These are phyloP conservation scores for Brachypteracias leptosomus DNA, from an alignment of 2,113 vertebrate species.

Conservation along the genomic window DNA sequence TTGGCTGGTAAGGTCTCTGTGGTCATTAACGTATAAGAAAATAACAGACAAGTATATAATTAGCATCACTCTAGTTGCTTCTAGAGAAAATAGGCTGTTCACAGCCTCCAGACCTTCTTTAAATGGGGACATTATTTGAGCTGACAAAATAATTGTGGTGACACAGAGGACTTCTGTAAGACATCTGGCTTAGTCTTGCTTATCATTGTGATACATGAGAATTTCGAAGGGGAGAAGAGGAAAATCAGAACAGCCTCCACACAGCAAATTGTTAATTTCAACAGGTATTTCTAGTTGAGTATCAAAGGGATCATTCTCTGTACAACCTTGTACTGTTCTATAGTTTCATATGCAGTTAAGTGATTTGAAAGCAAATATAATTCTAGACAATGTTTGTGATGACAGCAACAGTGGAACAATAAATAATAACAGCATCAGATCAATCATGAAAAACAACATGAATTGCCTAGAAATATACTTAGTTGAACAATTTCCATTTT, in stretches of 20 bases:
- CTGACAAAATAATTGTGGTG: not conserved
- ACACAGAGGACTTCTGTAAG: not conserved
- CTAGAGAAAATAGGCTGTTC: conserved; percentile 3
- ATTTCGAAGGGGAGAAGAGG: not conserved
- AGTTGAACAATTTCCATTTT: not conserved
- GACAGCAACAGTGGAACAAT: not conserved
- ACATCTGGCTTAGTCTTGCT: not conserved
- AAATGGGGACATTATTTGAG: not conserved
- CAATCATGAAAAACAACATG: not conserved
- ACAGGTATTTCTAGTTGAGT: not conserved
- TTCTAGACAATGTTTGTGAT: not conserved
- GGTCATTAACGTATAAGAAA: conserved; percentile 1
- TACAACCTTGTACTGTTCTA: not conserved
- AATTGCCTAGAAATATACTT: not conserved
- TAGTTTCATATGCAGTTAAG: not conserved
- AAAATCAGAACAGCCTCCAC: not conserved
- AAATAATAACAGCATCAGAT: not conserved
- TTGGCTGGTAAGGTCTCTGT: not conserved
- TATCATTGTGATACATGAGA: not conserved
- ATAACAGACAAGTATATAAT: not conserved
- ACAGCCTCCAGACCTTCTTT: not conserved
- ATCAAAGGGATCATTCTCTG: not conserved
- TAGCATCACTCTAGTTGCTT: not conserved
- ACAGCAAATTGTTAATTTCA: not conserved
- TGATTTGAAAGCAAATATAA: not conserved